phyloP scores from a whole-genome alignment of 2,113 vertebrate genomes.

The Actinemys pallida region DNA sequence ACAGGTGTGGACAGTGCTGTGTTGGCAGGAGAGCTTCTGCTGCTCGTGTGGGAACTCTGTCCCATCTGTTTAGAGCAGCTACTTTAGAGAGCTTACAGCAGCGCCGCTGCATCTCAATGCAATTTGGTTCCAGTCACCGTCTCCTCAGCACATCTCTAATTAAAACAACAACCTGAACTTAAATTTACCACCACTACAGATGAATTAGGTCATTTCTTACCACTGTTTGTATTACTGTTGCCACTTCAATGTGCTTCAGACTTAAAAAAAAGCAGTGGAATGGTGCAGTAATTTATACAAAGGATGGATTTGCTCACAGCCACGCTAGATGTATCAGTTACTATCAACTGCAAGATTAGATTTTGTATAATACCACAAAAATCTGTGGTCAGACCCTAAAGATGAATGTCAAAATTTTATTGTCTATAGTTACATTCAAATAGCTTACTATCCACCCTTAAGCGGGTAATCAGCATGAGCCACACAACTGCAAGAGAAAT shows the following conservation, averaged over 20 bases:
- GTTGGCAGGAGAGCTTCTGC: neutral
- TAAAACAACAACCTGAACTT: neutral
- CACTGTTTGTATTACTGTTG: neutral
- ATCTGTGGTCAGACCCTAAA: rapidly evolving
- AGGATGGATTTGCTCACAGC: neutral
- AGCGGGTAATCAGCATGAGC: rapidly evolving
- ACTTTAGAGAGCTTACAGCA: neutral
- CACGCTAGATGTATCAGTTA: neutral
- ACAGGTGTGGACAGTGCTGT: neutral
- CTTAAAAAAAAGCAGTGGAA: neutral
- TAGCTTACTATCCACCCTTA: rapidly evolving
- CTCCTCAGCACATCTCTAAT: neutral
- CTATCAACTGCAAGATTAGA: neutral
- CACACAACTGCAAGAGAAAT: rapidly evolving
- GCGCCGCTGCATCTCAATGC: neutral
- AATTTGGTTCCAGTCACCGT: neutral
- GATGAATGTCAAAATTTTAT: neutral
- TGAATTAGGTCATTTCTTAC: conserved; percentile 2
- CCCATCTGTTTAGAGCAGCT: neutral
- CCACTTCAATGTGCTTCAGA: neutral
- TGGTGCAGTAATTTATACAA: neutral
- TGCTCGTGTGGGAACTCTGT: too few species aligned
- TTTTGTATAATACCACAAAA: neutral
- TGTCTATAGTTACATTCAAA: rapidly evolving
- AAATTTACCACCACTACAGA: neutral